A percentile compares a stretch with the other conserved stretches of the same genome.
Evolutionary conservation across 2,888 invertebrate genomes (phyloP).

Genomic region (Ceriagrion tenellum): DNA sequence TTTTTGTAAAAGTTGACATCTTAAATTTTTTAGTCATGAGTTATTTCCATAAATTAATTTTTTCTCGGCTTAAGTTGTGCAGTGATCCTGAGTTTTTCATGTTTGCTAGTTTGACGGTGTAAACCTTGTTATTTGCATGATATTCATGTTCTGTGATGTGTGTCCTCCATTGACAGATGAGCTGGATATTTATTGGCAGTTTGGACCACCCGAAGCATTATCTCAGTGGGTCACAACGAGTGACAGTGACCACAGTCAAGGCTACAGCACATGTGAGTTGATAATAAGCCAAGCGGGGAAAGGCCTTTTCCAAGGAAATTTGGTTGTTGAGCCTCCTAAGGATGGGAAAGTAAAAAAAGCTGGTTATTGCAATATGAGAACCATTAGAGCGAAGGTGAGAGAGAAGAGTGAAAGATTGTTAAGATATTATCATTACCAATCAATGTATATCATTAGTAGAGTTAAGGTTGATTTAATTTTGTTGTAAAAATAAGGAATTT

Average conservation of each 20-base stretch:
- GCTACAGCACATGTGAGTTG: constrained; percentile 85
- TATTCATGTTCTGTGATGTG: background rate
- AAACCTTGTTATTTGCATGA: background rate
- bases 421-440: no score
- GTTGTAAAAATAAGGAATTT: no score
- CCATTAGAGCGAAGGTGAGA: constrained; percentile 83
- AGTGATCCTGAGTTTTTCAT: background rate
- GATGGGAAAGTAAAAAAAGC: constrained; percentile 89
- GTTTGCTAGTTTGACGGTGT: background rate
- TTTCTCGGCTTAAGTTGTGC: background rate
- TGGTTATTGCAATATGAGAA: constrained; percentile 91
- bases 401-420: no score
- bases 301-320: constrained; percentile 86
- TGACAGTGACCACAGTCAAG: constrained; percentile 91
- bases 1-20: no score
- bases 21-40: no score
- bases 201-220: constrained; percentile 82
- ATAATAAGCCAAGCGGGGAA: constrained; percentile 84
- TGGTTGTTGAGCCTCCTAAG: constrained; percentile 86
- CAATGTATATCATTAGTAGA: no score
- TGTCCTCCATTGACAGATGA: constrained; percentile 80
- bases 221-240: constrained; percentile 86
- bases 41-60: no score
- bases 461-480: no score
- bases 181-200: constrained; percentile 87